Conservation (phyloP, 2,888 invertebrate genomes). For the Bimastos eiseni region DNA sequence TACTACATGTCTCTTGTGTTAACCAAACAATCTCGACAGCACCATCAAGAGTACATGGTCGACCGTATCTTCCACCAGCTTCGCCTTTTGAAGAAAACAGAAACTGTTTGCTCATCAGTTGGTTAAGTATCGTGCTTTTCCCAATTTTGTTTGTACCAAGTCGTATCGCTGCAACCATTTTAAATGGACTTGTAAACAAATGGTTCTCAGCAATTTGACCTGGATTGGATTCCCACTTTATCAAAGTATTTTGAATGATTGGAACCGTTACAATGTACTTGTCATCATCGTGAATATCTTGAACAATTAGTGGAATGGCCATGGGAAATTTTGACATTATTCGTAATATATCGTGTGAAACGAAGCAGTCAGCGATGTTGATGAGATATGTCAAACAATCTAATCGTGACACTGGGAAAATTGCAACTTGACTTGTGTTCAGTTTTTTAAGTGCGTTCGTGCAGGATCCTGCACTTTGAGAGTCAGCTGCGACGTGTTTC, state of each 20-base stretch:
- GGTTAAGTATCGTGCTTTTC: slow-evolving; percentile 14
- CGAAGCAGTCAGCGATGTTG: neutral
- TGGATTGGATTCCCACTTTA: slow-evolving; percentile 2
- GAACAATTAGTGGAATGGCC: neutral
- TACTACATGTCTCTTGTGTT: slow-evolving; percentile 8
- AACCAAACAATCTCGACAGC: slow-evolving; percentile 14
- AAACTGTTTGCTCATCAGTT: neutral
- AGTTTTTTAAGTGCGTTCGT: no score
- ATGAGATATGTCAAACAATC: neutral
- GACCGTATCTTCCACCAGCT: neutral
- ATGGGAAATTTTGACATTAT: slow-evolving; percentile 10
- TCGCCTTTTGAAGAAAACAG: neutral
- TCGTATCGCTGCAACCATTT: neutral
- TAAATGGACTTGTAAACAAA: slow-evolving; percentile 2
- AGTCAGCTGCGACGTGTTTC: neutral
- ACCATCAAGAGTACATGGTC: neutral
- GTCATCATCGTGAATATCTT: neutral
- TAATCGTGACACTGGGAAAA: neutral
- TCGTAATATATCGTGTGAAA: neutral
- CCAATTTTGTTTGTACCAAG: neutral
- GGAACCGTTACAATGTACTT: neutral
- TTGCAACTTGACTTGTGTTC: neutral
- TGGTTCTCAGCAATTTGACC: slow-evolving; percentile 9
- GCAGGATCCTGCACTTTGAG: neutral
- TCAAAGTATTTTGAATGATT: neutral